These are phyloP conservation scores for Meloidogyne chitwoodi DNA, from an alignment of 1,140 invertebrate species.

Conservation along the genomic window DNA sequence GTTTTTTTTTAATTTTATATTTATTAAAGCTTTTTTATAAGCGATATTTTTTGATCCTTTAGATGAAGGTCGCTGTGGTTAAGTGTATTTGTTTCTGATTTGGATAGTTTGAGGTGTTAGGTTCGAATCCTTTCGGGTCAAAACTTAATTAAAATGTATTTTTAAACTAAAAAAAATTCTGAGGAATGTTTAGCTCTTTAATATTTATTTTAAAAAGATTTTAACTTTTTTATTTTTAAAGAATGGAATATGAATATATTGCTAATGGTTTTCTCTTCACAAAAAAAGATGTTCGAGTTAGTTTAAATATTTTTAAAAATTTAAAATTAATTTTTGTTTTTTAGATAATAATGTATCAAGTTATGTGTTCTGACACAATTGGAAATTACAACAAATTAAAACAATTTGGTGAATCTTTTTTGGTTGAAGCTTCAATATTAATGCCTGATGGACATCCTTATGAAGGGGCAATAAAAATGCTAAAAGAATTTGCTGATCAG, in stretches of 20 bases:
- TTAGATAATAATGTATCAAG: constrained; percentile 21
- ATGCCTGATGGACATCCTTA: constrained; percentile 35
- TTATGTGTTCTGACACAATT: constrained; percentile 22
- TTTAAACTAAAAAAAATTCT: not conserved
- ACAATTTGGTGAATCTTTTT: constrained; percentile 23
- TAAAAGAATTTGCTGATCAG: constrained; percentile 42
- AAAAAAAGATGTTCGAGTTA: constrained; percentile 34
- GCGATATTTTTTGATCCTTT: too few relatives aligned
- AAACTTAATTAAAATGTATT: too few relatives aligned
- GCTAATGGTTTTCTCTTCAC: constrained; percentile 38
- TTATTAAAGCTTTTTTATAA: not conserved
- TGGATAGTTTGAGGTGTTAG: not conserved
- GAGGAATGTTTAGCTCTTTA: too few relatives aligned
- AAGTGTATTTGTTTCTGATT: not conserved
- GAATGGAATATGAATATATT: constrained; percentile 44
- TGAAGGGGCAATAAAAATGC: constrained; percentile 26
- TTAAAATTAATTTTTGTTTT: not conserved
- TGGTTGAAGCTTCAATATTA: constrained; percentile 36
- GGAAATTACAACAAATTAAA: constrained; percentile 32
- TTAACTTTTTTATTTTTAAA: constrained; percentile 16
- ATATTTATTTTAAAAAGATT: not conserved
- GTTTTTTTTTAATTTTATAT: not conserved
- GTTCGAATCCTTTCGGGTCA: too few relatives aligned
- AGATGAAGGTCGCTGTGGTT: too few relatives aligned
- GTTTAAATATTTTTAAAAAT: not conserved